phyloP scores from a whole-genome alignment of 2,797 vertebrate species.

The Emys orbicularis region DNA sequence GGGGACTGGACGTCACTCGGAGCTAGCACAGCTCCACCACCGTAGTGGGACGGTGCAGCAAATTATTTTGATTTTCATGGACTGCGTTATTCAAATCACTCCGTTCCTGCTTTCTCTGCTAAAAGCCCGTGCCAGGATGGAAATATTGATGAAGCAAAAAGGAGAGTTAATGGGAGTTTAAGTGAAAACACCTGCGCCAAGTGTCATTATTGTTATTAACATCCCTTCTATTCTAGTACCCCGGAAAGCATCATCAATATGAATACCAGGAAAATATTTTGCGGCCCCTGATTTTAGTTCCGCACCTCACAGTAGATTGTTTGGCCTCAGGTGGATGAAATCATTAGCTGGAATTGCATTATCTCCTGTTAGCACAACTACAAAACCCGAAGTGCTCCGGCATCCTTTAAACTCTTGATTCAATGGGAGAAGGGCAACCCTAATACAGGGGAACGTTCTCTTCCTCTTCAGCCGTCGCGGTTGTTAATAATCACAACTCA shows the following conservation, averaged over 20 bases:
- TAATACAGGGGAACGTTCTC: not conserved
- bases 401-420: slow-evolving; percentile 1
- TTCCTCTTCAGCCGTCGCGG: not conserved
- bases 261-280: slow-evolving; percentile 17
- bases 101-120: not conserved
- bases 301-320: not conserved
- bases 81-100: not conserved
- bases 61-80: not conserved
- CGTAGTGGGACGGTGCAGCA: not conserved
- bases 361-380: not conserved
- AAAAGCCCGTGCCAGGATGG: not conserved
- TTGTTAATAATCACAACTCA: not conserved
- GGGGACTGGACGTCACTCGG: not conserved
- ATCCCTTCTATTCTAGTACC: not conserved
- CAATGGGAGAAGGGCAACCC: not conserved
- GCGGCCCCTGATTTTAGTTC: not conserved
- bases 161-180: slow-evolving; percentile 58
- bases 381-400: slow-evolving; percentile 5
- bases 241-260: not conserved
- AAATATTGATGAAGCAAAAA: slow-evolving; percentile 20
- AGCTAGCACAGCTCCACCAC: not conserved
- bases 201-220: slow-evolving; percentile 26
- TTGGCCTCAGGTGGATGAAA: not conserved
- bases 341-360: slow-evolving; percentile 1
- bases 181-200: slow-evolving; percentile 60